Evolutionary conservation across 2,888 invertebrate species (phyloP), one percentile per base, ranked within the genome.

Genomic region (Apoderus coryli): DNA sequence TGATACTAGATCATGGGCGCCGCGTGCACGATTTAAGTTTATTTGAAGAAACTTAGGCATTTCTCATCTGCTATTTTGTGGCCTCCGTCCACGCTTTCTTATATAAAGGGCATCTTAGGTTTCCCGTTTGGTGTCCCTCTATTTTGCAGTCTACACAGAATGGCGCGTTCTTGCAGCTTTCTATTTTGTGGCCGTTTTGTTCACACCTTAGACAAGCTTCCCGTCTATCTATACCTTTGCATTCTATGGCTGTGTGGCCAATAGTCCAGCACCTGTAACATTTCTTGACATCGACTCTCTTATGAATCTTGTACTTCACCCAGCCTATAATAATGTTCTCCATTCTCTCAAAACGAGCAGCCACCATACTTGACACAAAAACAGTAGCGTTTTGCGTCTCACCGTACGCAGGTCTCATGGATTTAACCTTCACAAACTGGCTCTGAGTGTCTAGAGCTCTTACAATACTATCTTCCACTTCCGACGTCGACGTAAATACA

Each of bases 151-250:
- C 9, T n/a, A 13, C 13, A 10, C 36, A 38, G 10, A 14, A 15
- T 1, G 28, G 10, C 6, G 13, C 16, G 2, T 27, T 25, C 9
- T 4, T 25, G 22, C 39, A 39, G 4, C 30, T 22, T 11, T 31
- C 33, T 2, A 5, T 22, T 9, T 14, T 3, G 12, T 39, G 37
- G 2, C 27, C 32, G 11, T 25, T 14, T 22, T 33, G 10, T 10
- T 37, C 39, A 14, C 35, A 39, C 10, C 32, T 37, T 3, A 27
- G 15, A 14, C 37, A 39, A 2, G 9, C 14, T 2, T 25, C 19
- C 7, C 28, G 14, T 9, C 27, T 34, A 15, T 30, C 25, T 6
- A 25, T 5, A 22, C 34, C 30, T n/a, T n/a, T 25, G 24, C 35
- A 39, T 3, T 31, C 14, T 10, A 10, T 27, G 4, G 26, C 22